Percentiles rank a stretch among this genome's conserved stretches.
Evolutionary conservation across 2,888 invertebrate genomes (phyloP).

Genomic region (Papilio demoleus): DNA sequence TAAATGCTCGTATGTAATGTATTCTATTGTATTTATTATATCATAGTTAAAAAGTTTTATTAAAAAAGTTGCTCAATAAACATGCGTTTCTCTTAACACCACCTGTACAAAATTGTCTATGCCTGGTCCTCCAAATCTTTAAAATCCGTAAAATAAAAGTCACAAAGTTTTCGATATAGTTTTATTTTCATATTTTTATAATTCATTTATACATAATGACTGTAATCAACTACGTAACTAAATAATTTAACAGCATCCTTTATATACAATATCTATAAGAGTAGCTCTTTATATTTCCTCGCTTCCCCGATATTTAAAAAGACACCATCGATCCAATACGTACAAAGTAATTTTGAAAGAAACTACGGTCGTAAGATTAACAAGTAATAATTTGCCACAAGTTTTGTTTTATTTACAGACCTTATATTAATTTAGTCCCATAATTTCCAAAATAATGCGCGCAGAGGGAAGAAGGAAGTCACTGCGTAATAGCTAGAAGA

Average conservation of each 20-base stretch:
- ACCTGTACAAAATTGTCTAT: neutral
- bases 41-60: conserved; percentile 77
- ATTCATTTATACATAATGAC: conserved; percentile 81
- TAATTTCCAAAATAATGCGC: conserved; percentile 73
- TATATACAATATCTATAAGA: conserved; percentile 82
- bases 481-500: conserved; percentile 29
- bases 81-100: conserved; percentile 36
- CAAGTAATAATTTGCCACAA: conserved; percentile 82
- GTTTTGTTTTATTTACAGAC: conserved; percentile 79
- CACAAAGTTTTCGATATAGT: conserved; percentile 71
- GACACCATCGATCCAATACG: conserved; percentile 63
- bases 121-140: neutral
- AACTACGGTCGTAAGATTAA: conserved; percentile 72
- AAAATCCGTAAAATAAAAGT: conserved; percentile 7
- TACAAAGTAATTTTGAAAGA: conserved; percentile 72
- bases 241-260: conserved; percentile 82
- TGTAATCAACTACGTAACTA: conserved; percentile 83
- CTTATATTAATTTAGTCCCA: conserved; percentile 82
- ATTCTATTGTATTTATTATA: conserved; percentile 78
- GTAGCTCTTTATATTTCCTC: conserved; percentile 61
- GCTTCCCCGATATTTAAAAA: conserved; percentile 58
- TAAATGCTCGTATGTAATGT: conserved; percentile 73
- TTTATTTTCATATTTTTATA: conserved; percentile 76
- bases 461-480: conserved; percentile 38
- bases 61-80: conserved; percentile 80